Evolutionary conservation across 2,797 vertebrate genomes (phyloP).

Genomic region (Rhinophrynus dorsalis): DNA sequence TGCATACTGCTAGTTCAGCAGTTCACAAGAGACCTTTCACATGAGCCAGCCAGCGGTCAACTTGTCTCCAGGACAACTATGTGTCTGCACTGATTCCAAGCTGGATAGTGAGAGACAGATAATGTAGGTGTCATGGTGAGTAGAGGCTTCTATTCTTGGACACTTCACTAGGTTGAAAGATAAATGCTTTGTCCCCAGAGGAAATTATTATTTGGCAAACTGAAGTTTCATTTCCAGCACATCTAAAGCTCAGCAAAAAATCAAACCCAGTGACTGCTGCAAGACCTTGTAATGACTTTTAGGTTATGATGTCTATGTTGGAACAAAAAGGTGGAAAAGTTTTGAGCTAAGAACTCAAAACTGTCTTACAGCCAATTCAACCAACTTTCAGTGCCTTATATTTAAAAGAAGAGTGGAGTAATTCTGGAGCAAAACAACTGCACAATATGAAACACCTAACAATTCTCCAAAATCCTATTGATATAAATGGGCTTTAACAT

Average conservation of each 20-base stretch:
- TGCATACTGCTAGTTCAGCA: background rate
- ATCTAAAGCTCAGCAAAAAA: conserved; percentile 34
- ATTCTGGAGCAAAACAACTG: no score
- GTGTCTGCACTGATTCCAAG: background rate
- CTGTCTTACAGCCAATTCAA: no score
- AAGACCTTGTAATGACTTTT: conserved; percentile 34
- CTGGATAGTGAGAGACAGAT: background rate
- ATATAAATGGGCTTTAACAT: no score
- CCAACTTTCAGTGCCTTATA: no score
- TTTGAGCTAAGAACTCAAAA: background rate
- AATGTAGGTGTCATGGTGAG: conserved; percentile 1
- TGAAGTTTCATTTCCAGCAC: conserved; percentile 20
- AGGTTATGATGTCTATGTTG: background rate
- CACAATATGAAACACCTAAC: no score
- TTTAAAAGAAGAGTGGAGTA: no score
- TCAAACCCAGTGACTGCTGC: background rate
- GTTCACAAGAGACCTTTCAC: background rate
- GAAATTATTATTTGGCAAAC: conserved; percentile 38
- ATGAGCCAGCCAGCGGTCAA: background rate
- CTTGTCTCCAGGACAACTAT: background rate
- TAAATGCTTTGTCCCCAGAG: background rate
- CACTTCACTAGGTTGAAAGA: background rate
- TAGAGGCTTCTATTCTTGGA: background rate
- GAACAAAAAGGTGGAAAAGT: conserved; percentile 17
- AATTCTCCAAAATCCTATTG: no score